A percentile compares a stretch with the other conserved stretches of the same genome.
phyloP scores from a whole-genome alignment of 2,888 invertebrate species.

The Aphodius granarius region DNA sequence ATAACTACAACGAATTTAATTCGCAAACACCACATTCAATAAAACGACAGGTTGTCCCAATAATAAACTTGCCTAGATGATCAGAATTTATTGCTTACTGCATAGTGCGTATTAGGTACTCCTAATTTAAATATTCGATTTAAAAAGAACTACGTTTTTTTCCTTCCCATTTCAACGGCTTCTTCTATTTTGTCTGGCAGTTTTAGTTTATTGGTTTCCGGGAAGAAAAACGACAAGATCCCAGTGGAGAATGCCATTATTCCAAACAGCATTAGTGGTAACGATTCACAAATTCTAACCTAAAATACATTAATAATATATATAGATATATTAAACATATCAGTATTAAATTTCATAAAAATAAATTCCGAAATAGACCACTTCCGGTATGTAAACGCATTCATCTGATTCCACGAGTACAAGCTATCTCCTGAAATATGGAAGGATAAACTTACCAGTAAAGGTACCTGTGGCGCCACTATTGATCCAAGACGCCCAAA shows the following conservation, averaged over 20 bases:
- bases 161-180: slow-evolving; percentile 51
- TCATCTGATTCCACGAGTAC: too few species aligned
- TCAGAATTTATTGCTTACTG: background rate
- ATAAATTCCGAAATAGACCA: too few species aligned
- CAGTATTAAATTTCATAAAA: too few species aligned
- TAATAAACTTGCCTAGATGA: too few species aligned
- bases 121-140: background rate
- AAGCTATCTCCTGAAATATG: slow-evolving; percentile 18
- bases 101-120: too few species aligned
- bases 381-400: too few species aligned
- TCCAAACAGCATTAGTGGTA: slow-evolving; percentile 65
- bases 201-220: slow-evolving; percentile 63
- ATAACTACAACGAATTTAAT: too few species aligned
- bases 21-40: too few species aligned
- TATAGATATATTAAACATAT: background rate
- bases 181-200: slow-evolving; percentile 65
- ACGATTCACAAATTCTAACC: slow-evolving; percentile 56
- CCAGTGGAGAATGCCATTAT: slow-evolving; percentile 60
- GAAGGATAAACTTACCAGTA: slow-evolving; percentile 56
- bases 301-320: slow-evolving; percentile 46
- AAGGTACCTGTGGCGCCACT: slow-evolving; percentile 70
- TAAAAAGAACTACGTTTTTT: slow-evolving; percentile 6
- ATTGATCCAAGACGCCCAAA: slow-evolving; percentile 70
- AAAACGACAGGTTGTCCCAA: too few species aligned
- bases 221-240: slow-evolving; percentile 61